phyloP scores from a whole-genome alignment of 2,888 invertebrate genomes.

The Plagodis pulveraria region DNA sequence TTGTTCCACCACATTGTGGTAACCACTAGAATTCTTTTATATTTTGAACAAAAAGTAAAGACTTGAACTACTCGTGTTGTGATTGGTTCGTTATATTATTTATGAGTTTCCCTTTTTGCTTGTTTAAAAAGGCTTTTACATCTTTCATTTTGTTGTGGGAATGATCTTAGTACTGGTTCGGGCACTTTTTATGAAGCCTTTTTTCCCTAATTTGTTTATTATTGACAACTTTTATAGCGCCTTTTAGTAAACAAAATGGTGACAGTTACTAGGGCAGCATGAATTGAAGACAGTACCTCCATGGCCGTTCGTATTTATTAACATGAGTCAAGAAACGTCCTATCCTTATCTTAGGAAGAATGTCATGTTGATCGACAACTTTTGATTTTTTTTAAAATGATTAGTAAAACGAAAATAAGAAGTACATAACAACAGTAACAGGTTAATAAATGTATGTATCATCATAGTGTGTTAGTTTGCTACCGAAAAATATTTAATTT shows the following conservation, averaged over 20 bases:
- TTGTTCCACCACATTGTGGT: slow-evolving; percentile 30
- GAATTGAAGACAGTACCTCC: slow-evolving; percentile 11
- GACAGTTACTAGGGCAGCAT: slow-evolving; percentile 34
- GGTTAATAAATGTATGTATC: too few species aligned
- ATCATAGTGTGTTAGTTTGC: too few species aligned
- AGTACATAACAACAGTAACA: too few species aligned
- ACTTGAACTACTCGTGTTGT: slow-evolving; percentile 21
- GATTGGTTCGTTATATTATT: slow-evolving; percentile 31
- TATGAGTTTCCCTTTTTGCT: slow-evolving; percentile 14
- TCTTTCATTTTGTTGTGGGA: too few species aligned
- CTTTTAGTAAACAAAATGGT: slow-evolving; percentile 28
- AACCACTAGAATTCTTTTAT: slow-evolving; percentile 18
- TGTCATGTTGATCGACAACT: too few species aligned
- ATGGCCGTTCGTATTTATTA: too few species aligned
- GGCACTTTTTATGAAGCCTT: not conserved
- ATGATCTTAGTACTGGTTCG: too few species aligned
- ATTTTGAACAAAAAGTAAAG: not conserved
- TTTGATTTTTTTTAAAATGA: too few species aligned
- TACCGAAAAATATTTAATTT: too few species aligned
- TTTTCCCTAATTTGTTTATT: slow-evolving; percentile 21
- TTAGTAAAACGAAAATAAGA: too few species aligned
- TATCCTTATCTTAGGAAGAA: too few species aligned
- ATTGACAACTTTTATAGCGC: slow-evolving; percentile 16
- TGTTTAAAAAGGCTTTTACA: slow-evolving; percentile 11
- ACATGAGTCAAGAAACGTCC: too few species aligned